Conservation (phyloP, 2,797 vertebrate species). For the Macroramphosus scolopax region DNA sequence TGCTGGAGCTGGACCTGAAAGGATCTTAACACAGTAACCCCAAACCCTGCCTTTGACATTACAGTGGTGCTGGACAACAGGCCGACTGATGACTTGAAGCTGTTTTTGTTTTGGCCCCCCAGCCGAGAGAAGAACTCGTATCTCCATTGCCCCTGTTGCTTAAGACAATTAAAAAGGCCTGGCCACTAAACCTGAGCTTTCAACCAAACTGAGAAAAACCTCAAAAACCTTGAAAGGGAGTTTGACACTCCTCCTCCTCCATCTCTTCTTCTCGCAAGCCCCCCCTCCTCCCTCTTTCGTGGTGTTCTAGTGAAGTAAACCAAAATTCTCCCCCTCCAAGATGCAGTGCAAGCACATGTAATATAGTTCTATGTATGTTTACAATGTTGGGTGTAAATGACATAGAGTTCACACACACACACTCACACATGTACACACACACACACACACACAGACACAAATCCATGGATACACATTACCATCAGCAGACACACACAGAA, state of each 20-base stretch:
- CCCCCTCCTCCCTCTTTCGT: constrained; percentile 76
- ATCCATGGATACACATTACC: constrained; percentile 24
- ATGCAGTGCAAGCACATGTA: constrained; percentile 98
- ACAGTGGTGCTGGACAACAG: constrained; percentile 41
- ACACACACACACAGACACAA: no score
- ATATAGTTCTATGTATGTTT: constrained; percentile 99
- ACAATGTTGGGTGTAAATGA: constrained; percentile 99
- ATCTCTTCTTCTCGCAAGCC: constrained; percentile 24
- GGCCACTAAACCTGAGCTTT: constrained; percentile 63
- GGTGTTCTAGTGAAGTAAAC: constrained; percentile 89
- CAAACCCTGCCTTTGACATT: constrained; percentile 28
- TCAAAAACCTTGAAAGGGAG: constrained; percentile 53
- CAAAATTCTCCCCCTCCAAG: constrained; percentile 70
- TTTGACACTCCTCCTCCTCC: constrained; percentile 37
- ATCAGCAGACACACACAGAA: constrained; percentile 60
- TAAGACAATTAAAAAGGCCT: constrained; percentile 30
- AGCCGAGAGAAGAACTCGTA: no score
- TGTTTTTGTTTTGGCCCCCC: constrained; percentile 28
- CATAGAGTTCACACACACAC: constrained; percentile 82
- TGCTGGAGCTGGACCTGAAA: constrained; percentile 41
- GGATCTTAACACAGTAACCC: constrained; percentile 31
- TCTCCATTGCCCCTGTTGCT: constrained; percentile 41
- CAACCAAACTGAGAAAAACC: constrained; percentile 64
- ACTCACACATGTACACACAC: no score
- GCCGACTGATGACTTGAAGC: constrained; percentile 34